These are phyloP conservation scores for Ceratosolen solmsi DNA, from an alignment of 1,140 invertebrate genomes.

Conservation along the genomic window DNA sequence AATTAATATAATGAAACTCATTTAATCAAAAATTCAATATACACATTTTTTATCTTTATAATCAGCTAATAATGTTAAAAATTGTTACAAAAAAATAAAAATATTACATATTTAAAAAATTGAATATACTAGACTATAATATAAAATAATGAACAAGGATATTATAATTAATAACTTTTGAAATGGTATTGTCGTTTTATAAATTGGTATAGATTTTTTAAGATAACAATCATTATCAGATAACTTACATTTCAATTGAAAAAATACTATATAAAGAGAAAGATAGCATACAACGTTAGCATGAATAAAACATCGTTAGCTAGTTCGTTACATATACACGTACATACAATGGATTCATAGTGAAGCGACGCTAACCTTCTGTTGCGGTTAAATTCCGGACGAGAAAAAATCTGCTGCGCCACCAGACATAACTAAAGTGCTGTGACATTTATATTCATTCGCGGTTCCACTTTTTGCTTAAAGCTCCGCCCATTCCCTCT, in stretches of 20 bases:
- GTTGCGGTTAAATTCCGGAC: slow-evolving; percentile 51
- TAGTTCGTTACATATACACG: neutral
- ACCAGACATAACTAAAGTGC: slow-evolving; percentile 53
- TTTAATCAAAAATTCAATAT: too few species aligned
- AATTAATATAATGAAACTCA: too few species aligned
- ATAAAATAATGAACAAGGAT: too few species aligned
- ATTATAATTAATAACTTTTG: too few species aligned
- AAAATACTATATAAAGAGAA: neutral
- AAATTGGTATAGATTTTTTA: too few species aligned
- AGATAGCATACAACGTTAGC: neutral
- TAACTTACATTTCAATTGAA: neutral
- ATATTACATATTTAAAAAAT: too few species aligned
- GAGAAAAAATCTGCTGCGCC: slow-evolving; percentile 48
- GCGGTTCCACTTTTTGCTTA: slow-evolving; percentile 48
- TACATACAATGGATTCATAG: neutral
- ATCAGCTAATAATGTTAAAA: too few species aligned
- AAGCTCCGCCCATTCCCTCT: slow-evolving; percentile 43
- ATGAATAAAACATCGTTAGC: slow-evolving; percentile 36
- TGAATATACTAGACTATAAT: too few species aligned
- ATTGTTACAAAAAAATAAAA: too few species aligned
- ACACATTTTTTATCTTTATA: too few species aligned
- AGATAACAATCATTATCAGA: neutral
- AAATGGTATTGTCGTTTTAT: too few species aligned
- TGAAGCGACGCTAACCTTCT: neutral
- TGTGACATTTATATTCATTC: slow-evolving; percentile 60